Conservation (phyloP, 1,140 invertebrate species). For the Tachypleus tridentatus region DNA sequence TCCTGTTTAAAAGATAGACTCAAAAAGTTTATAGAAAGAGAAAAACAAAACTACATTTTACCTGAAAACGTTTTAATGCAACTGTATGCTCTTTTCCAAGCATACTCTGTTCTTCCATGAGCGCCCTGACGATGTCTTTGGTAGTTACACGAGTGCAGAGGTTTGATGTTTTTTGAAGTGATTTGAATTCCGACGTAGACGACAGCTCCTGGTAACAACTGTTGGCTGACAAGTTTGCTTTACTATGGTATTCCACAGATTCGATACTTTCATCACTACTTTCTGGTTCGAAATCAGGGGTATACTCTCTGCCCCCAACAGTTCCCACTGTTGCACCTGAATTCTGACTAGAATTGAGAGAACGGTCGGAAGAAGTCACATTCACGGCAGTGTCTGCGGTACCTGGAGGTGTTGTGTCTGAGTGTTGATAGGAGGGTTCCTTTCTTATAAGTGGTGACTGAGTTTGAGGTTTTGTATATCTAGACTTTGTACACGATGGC, state of each 20-base stretch:
- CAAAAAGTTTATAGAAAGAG: no score
- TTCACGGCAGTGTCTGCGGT: no score
- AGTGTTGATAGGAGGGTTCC: no score
- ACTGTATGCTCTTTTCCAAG: conserved; percentile 14
- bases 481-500: no score
- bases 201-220: conserved; percentile 29
- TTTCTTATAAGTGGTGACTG: no score
- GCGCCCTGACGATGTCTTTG: conserved; percentile 36
- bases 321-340: no score
- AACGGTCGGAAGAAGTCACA: no score
- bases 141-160: conserved; percentile 22
- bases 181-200: conserved; percentile 26
- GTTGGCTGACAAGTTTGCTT: conserved; percentile 36
- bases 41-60: neutral
- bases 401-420: no score
- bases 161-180: conserved; percentile 19
- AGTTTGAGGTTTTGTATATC: no score
- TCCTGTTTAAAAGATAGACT: no score
- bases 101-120: conserved; percentile 38
- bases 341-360: no score
- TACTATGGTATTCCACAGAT: conserved; percentile 36
- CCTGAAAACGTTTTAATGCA: conserved; percentile 20
- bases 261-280: conserved; percentile 38
- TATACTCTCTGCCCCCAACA: no score
- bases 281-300: conserved; percentile 24